Conservation (phyloP, 2,888 invertebrate species). For the Linnaemya tessellans region DNA sequence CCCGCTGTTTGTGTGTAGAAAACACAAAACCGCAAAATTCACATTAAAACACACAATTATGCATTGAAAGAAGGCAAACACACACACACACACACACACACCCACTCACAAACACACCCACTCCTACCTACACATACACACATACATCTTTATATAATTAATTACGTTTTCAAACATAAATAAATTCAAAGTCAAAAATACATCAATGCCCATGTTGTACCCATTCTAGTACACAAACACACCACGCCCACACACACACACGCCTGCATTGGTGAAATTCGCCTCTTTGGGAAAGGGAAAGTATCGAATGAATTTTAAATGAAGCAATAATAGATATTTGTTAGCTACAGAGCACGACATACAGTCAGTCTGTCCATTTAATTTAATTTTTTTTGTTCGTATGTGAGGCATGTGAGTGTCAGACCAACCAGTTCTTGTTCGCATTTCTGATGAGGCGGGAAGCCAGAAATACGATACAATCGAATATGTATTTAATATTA, state of each 20-base stretch:
- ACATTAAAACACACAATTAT: slow-evolving; percentile 30
- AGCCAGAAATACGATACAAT: slow-evolving; percentile 9
- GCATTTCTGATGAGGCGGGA: background rate
- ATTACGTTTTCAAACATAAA: slow-evolving; percentile 44
- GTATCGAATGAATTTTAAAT: slow-evolving; percentile 35
- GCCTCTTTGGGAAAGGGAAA: slow-evolving; percentile 5
- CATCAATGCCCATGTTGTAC: background rate
- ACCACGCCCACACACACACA: background rate
- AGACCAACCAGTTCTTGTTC: background rate
- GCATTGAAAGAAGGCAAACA: background rate
- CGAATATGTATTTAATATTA: background rate
- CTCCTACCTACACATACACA: background rate
- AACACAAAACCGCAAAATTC: slow-evolving; percentile 10
- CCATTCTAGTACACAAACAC: background rate
- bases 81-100: background rate
- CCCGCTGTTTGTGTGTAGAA: background rate
- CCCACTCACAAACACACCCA: background rate
- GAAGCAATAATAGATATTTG: slow-evolving; percentile 24
- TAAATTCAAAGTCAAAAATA: slow-evolving; percentile 55
- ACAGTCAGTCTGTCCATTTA: background rate
- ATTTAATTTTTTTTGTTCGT: background rate
- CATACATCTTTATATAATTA: slow-evolving; percentile 8
- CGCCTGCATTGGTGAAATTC: background rate
- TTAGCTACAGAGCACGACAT: background rate
- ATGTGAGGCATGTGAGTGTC: background rate